Conservation (phyloP, 2,888 invertebrate species). For the Pocota personata region DNA sequence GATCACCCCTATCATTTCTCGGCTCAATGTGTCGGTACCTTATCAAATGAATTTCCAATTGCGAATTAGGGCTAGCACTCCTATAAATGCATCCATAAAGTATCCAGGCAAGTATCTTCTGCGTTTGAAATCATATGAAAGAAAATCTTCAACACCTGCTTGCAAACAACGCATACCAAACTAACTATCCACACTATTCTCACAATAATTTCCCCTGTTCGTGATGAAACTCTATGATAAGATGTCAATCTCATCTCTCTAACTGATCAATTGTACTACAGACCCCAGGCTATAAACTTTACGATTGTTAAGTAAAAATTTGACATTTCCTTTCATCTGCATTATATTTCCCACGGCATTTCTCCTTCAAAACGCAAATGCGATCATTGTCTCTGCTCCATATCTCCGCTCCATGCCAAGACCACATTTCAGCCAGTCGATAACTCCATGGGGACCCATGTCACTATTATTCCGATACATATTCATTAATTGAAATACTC, state of each 20-base stretch:
- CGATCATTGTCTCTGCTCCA: conserved; percentile 49
- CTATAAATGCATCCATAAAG: too few species aligned
- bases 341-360: conserved; percentile 69
- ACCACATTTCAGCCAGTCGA: conserved; percentile 61
- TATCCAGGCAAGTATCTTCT: too few species aligned
- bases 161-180: neutral
- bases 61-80: too few species aligned
- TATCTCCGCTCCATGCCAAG: conserved; percentile 30
- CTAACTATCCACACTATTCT: conserved; percentile 5
- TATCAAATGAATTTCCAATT: too few species aligned
- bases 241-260: conserved; percentile 30
- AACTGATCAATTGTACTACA: conserved; percentile 28
- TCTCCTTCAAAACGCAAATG: conserved; percentile 53
- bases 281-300: conserved; percentile 46
- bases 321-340: conserved; percentile 72
- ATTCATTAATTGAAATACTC: conserved; percentile 72
- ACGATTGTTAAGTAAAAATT: conserved; percentile 71
- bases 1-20: too few species aligned
- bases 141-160: neutral
- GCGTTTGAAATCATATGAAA: too few species aligned
- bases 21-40: too few species aligned
- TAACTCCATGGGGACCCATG: conserved; percentile 67
- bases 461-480: conserved; percentile 73
- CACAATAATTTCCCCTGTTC: conserved; percentile 18
- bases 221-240: conserved; percentile 38